phyloP scores from a whole-genome alignment of 1,140 invertebrate genomes.

The Drosophila pseudoobscura region DNA sequence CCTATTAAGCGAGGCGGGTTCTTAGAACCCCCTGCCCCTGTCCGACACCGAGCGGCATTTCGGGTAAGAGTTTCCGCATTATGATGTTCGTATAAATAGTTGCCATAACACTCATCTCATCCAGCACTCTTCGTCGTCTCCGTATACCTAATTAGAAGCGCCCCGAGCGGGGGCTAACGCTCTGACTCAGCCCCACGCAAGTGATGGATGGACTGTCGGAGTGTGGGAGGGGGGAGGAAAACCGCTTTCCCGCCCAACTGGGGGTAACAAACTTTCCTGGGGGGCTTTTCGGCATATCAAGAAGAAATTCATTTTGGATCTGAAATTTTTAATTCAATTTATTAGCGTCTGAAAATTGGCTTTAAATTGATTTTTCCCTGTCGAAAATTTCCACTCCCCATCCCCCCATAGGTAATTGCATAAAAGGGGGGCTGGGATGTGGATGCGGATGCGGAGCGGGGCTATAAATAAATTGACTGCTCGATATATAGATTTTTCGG shows the following conservation, averaged over 20 bases:
- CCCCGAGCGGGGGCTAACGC: constrained; percentile 26
- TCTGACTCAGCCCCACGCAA: not conserved
- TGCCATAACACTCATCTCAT: constrained; percentile 50
- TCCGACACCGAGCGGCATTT: constrained; percentile 32
- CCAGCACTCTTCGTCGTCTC: constrained; percentile 19
- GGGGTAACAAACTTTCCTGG: constrained; percentile 1
- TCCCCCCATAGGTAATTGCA: constrained; percentile 37
- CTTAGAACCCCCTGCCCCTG: constrained; percentile 48
- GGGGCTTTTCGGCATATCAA: constrained; percentile 36
- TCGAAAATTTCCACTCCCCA: constrained; percentile 2
- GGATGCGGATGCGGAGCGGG: not conserved
- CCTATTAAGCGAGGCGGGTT: constrained; percentile 63
- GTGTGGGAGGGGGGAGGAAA: not conserved
- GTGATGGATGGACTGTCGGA: constrained; percentile 6
- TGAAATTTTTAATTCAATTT: constrained; percentile 76
- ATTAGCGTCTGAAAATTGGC: constrained; percentile 73
- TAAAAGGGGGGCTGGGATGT: constrained; percentile 8
- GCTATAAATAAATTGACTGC: constrained; percentile 49
- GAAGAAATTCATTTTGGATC: constrained; percentile 50
- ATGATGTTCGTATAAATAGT: constrained; percentile 55
- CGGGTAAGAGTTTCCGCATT: constrained; percentile 59
- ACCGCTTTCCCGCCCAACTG: not conserved
- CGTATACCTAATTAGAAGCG: constrained; percentile 44
- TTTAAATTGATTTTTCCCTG: constrained; percentile 67
- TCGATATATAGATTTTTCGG: constrained; percentile 51